Evolutionary conservation across 2,797 vertebrate genomes (phyloP).

Genomic region (Chrosomus eos): DNA sequence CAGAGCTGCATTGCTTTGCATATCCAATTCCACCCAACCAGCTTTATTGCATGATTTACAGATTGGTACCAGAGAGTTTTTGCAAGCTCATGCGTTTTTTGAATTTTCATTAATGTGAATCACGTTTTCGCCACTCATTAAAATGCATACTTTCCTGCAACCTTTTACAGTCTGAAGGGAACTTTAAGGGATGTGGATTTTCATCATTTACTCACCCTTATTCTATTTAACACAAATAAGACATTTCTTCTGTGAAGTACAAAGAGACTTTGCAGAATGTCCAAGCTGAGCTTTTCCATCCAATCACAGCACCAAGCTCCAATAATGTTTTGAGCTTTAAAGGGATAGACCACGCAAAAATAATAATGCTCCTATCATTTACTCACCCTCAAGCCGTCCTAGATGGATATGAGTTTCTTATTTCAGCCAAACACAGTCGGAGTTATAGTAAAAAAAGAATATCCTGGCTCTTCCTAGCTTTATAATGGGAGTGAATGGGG

Average conservation of each 20-base stretch:
- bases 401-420: neutral
- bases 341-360: neutral
- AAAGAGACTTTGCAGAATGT: neutral
- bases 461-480: neutral
- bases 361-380: accelerated
- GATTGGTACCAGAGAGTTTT: constrained; percentile 35
- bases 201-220: neutral
- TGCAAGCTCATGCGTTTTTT: constrained; percentile 12
- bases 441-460: too few relatives aligned
- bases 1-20: constrained; percentile 58
- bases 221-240: neutral
- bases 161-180: constrained; percentile 10
- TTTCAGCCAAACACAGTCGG: too few relatives aligned
- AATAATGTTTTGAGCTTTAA: neutral
- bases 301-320: neutral
- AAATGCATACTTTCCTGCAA: constrained; percentile 1
- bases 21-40: constrained; percentile 55
- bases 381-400: neutral
- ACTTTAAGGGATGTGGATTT: neutral
- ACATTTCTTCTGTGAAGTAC: neutral
- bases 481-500: neutral
- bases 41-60: constrained; percentile 47
- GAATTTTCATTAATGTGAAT: constrained; percentile 58
- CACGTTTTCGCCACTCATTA: constrained; percentile 47
- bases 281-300: neutral